Percentiles rank a stretch among this genome's conserved stretches.
phyloP scores from a whole-genome alignment of 2,797 vertebrate species.

The Onychomys torridus region DNA sequence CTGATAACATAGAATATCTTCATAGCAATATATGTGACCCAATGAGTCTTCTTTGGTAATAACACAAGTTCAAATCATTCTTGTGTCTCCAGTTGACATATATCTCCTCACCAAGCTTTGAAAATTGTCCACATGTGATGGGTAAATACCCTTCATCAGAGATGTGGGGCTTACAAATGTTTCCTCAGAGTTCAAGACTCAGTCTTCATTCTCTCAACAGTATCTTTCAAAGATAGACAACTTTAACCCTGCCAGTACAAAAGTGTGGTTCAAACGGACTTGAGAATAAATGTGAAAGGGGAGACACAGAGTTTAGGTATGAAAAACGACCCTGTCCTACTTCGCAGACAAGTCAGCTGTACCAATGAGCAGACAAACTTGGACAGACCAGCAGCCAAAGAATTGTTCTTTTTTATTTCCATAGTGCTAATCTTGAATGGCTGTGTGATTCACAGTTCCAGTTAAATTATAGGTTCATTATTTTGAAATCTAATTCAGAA shows the following conservation, averaged over 20 bases:
- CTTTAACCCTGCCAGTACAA: background rate
- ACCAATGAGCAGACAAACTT: background rate
- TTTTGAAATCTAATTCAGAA: background rate
- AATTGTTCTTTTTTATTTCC: background rate
- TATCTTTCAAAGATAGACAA: constrained; percentile 22
- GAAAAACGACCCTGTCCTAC: background rate
- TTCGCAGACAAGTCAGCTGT: background rate
- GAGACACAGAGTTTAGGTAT: background rate
- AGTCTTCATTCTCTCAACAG: background rate
- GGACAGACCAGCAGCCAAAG: background rate
- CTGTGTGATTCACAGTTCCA: background rate
- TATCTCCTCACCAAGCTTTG: background rate
- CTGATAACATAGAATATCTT: background rate
- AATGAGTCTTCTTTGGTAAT: background rate
- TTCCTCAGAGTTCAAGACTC: background rate
- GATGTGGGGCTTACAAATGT: background rate
- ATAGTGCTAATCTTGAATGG: background rate
- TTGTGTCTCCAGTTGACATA: background rate
- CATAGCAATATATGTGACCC: background rate
- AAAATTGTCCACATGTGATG: background rate
- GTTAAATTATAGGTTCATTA: background rate
- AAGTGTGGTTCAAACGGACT: background rate
- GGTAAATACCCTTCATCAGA: background rate
- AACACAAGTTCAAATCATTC: background rate
- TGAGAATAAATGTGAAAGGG: background rate